Evolutionary conservation across 2,113 vertebrate species (phyloP).

Genomic region (Urocynchramus pylzowi): DNA sequence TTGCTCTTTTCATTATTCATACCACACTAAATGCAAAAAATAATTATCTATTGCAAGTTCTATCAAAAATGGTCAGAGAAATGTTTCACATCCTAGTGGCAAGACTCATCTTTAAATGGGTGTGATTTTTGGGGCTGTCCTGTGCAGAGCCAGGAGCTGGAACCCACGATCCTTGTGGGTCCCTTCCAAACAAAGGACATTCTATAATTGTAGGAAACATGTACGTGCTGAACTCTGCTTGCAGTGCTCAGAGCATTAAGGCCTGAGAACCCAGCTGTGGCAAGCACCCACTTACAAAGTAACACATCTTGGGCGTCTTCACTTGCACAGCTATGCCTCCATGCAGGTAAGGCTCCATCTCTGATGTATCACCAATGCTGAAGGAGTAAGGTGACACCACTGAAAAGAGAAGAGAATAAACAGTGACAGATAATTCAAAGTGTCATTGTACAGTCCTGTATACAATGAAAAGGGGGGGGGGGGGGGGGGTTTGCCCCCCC

Average conservation of each 20-base stretch:
- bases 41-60: not conserved
- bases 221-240: not conserved
- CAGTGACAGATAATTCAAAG: not conserved
- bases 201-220: not conserved
- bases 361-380: slow-evolving; percentile 86
- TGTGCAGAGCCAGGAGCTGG: not conserved
- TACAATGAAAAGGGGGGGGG: fast-evolving
- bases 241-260: not conserved
- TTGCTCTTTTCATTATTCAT: not conserved
- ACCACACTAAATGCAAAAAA: not conserved
- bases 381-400: slow-evolving; percentile 92
- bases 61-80: not conserved
- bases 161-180: not conserved
- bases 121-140: not conserved
- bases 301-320: slow-evolving; percentile 85
- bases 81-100: not conserved
- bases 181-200: not conserved
- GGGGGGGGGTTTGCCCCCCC: not conserved
- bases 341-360: slow-evolving; percentile 85
- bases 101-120: not conserved
- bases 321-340: slow-evolving; percentile 90
- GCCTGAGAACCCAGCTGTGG: not conserved
- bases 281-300: slow-evolving; percentile 84
- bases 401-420: slow-evolving; percentile 61
- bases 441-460: not conserved